These are phyloP conservation scores for Pyrrhopygopsis socrates DNA, from an alignment of 2,888 invertebrate genomes.

Conservation along the genomic window DNA sequence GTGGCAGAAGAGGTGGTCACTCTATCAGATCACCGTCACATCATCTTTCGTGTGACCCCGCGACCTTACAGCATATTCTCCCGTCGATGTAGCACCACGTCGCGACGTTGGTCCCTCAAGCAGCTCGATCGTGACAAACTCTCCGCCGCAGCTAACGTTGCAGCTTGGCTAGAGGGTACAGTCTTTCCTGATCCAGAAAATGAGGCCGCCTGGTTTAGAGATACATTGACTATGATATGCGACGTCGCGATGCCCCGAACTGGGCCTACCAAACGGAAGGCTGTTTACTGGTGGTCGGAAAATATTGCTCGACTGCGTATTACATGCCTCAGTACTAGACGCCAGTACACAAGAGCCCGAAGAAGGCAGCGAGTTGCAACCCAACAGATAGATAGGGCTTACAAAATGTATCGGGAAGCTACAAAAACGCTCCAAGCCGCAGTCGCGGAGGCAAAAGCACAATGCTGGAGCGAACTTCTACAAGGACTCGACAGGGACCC, in stretches of 20 bases:
- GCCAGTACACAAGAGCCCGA: constrained; percentile 28
- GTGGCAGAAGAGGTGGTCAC: constrained; percentile 59
- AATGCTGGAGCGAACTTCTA: constrained; percentile 42
- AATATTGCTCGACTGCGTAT: constrained; percentile 34
- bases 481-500: constrained; percentile 25
- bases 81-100: neutral
- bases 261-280: neutral
- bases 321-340: constrained; percentile 37
- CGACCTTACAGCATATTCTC: neutral
- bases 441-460: neutral
- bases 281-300: constrained; percentile 59
- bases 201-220: constrained; percentile 36
- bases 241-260: constrained; percentile 35
- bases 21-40: constrained; percentile 42
- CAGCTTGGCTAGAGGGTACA: neutral
- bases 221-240: constrained; percentile 53
- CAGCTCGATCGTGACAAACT: neutral
- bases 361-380: constrained; percentile 21
- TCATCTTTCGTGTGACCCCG: constrained; percentile 31
- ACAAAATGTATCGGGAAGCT: neutral
- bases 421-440: neutral
- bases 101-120: neutral
- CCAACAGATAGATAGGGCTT: neutral
- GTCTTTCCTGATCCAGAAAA: constrained; percentile 14
- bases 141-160: neutral